Evolutionary conservation across 2,888 invertebrate genomes (phyloP), one percentile per base, ranked within the genome.

Genomic region (Pterostichus niger): DNA sequence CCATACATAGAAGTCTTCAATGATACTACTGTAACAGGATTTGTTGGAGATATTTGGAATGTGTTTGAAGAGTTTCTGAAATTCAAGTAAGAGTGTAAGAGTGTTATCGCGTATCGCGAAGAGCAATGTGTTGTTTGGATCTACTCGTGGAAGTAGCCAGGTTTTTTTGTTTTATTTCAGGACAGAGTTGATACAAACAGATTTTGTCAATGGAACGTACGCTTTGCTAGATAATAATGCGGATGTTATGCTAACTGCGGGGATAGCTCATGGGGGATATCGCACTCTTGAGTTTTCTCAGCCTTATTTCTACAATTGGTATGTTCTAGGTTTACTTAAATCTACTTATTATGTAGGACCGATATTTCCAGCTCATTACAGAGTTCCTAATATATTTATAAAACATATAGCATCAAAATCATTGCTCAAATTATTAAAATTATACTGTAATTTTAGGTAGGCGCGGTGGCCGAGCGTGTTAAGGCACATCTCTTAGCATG

Each of bases 31-130:
- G 84, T 90, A 9, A 88, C 88, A 13, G 91, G 91, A 71, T 90
- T 88, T 85, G 86, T 91, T 15, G 91, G 91, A 1, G 89, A 90
- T 71, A 86, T 88, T 33, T 91, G 91, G 91, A 87, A 86, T 10
- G 88, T 87, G 71, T 85, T 91, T 6, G 87, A 89, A 82, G 86
- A 88, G 10, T 84, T 86, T 17, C 84, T 90, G 3, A 87, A 88
- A 84, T 90, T 91, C 85, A 89, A 87, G 91, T 90, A 86, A 86
- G 86, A 31, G 11, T 15, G 91, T 90, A 86, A 86, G 86, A 31
- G 11, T 15, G 75, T 64, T 54, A 83, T 68, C 78, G 56, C 49
- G 15, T 75, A 61, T 17, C 56, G 44, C 52, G 40, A 73, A 54
- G 82, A 46, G 52, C 10, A 73, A 82, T 59, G 54, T 59, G 33